Conservation (phyloP, 2,797 vertebrate species). For the Hippopotamyrus pictus region DNA sequence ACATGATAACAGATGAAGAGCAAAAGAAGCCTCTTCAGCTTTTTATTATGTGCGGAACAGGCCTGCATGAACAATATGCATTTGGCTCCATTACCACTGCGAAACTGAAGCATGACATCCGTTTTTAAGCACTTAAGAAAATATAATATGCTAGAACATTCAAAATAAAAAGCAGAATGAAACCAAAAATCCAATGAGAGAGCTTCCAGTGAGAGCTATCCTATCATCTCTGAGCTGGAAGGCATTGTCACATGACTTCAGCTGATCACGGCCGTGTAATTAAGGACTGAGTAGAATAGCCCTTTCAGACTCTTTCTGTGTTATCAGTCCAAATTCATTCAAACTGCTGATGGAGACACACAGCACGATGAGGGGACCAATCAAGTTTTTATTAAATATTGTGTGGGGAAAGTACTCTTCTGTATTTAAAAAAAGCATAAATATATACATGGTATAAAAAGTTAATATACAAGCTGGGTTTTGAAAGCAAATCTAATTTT, state of each 20-base stretch:
- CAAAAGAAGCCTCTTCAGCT: background rate
- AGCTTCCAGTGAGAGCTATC: background rate
- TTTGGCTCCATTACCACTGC: background rate
- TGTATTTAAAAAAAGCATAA: background rate
- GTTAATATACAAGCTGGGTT: background rate
- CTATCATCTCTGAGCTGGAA: background rate
- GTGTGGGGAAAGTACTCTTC: background rate
- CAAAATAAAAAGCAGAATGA: background rate
- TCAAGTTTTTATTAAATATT: background rate
- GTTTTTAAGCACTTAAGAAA: background rate
- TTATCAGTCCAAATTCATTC: background rate
- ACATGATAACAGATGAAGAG: background rate
- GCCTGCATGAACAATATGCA: slow-evolving; percentile 11
- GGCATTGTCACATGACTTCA: background rate
- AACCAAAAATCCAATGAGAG: background rate
- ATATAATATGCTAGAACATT: background rate
- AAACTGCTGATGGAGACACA: background rate
- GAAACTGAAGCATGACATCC: background rate
- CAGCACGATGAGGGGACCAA: background rate
- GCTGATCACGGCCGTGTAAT: background rate
- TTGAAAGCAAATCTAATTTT: background rate
- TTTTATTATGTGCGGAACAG: background rate
- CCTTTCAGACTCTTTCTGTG: background rate
- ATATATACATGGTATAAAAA: background rate
- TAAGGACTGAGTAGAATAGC: background rate